phyloP scores from a whole-genome alignment of 2,888 invertebrate genomes.

The Melinopterus prodromus region DNA sequence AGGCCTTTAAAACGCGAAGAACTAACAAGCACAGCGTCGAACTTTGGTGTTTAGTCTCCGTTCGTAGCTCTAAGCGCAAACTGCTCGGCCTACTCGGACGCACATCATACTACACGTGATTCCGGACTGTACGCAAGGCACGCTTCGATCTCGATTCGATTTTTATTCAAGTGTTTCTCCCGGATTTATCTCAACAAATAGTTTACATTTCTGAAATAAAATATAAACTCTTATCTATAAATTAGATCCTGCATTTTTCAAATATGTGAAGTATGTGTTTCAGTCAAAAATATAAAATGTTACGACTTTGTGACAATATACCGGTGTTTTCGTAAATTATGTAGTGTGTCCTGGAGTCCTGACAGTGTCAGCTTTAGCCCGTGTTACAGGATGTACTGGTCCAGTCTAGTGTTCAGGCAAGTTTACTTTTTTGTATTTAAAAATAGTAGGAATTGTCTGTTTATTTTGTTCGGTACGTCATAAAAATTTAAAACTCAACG shows the following conservation, averaged over 20 bases:
- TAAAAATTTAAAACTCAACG: not conserved
- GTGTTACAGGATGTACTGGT: not conserved
- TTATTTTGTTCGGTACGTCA: not conserved
- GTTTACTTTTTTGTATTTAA: not conserved
- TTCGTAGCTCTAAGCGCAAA: constrained; percentile 38
- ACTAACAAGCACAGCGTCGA: constrained; percentile 4
- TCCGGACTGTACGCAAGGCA: constrained; percentile 27
- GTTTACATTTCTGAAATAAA: not conserved
- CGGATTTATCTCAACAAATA: not conserved
- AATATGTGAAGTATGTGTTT: not conserved
- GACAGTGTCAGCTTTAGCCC: not conserved
- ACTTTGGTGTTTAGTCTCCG: constrained; percentile 31
- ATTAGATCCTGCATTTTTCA: not conserved
- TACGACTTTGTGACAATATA: not conserved
- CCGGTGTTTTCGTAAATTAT: not conserved
- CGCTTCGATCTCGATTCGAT: constrained; percentile 9
- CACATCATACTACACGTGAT: constrained; percentile 37
- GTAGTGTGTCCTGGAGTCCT: constrained; percentile 4
- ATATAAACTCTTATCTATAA: not conserved
- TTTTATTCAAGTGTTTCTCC: constrained; percentile 22
- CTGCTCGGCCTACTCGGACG: constrained; percentile 33
- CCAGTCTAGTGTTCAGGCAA: not conserved
- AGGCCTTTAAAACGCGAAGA: not conserved
- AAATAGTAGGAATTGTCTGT: not conserved
- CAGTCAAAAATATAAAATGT: not conserved